Evolutionary conservation across 1,140 invertebrate genomes (phyloP), one percentile per base, ranked within the genome.

Genomic region (Zaprionus nigranus): DNA sequence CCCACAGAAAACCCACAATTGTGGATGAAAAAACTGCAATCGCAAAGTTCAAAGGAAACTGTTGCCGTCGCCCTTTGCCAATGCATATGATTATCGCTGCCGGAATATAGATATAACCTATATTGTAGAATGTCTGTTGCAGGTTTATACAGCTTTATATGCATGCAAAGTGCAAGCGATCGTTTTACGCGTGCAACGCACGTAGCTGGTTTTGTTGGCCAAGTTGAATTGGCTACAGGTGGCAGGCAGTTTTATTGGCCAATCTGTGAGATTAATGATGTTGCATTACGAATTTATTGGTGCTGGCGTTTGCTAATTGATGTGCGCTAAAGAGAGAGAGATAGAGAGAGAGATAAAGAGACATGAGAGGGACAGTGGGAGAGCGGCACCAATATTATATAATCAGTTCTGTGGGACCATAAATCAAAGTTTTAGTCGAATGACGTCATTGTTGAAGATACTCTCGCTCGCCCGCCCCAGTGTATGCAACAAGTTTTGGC

Each of bases 401-500:
- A 73, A 73, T 68, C 57, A 46, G 38, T 38, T 26, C 36, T 20
- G 3, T 69, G 11, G 38, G 54, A 13, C 53, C 49, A 61, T 76
- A 76, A 76, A 76, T 76, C 68, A 76, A 72, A 56, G 57, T 62
- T 62, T 64, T 36, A 6, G 24, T 12, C 43, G 17, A 13, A 24
- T 73, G 69, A 79, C 72, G 82, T 85, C 82, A 86, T 59, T 53
- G 53, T 62, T 43, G 20, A 17, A 17, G 40, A 17, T 17, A 46
- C n/a, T 2, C 38, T 22, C 76, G 40, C 67, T 26, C 76, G 34
- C 70, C 65, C 56, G 17, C 24, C 46, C 5, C 0, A 64, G 58
- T 71, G 78, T 90, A 87, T 84, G 84, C 84, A 87, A 84, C 84
- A 87, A 87, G 83, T 83, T 75, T 46, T 78, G 56, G 64, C 56